Evolutionary conservation across 1,140 invertebrate species (phyloP).

Genomic region (Bombus terrestris): DNA sequence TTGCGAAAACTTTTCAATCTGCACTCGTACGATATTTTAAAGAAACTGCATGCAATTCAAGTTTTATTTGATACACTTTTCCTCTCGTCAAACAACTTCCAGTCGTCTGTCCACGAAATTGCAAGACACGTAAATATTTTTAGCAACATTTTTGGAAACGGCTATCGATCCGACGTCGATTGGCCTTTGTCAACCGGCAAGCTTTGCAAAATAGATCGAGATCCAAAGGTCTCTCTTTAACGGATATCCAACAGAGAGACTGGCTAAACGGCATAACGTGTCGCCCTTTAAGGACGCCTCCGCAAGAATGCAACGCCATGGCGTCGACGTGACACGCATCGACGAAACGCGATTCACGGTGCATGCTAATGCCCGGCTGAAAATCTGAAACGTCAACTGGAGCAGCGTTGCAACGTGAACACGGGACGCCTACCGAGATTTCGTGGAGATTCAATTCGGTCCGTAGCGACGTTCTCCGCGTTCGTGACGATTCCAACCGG

Average conservation of each 20-base stretch:
- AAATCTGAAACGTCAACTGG: slow-evolving; percentile 71
- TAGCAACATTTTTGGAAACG: too few species aligned
- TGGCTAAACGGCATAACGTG: slow-evolving; percentile 69
- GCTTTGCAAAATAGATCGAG: slow-evolving; percentile 45
- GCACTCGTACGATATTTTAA: too few species aligned
- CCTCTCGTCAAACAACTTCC: too few species aligned
- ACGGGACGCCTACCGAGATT: slow-evolving; percentile 67
- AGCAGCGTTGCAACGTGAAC: slow-evolving; percentile 58
- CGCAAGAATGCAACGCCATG: slow-evolving; percentile 64
- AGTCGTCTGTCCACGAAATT: too few species aligned
- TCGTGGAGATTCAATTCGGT: slow-evolving; percentile 69
- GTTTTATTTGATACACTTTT: too few species aligned
- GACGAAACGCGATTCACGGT: slow-evolving; percentile 62
- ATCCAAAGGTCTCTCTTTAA: slow-evolving; percentile 32
- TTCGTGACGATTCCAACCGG: slow-evolving; percentile 65
- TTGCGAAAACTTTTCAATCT: too few species aligned
- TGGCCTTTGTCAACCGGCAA: neutral
- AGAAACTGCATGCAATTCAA: too few species aligned
- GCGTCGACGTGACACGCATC: slow-evolving; percentile 69
- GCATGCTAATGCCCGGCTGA: slow-evolving; percentile 64
- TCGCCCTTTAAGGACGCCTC: slow-evolving; percentile 66
- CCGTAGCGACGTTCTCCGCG: slow-evolving; percentile 38
- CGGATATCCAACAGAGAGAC: slow-evolving; percentile 50
- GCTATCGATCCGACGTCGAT: too few species aligned
- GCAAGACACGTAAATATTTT: too few species aligned